A percentile compares a stretch with the other conserved stretches of the same genome.
Evolutionary conservation across 1,140 invertebrate genomes (phyloP).

Genomic region (Ooceraea biroi): DNA sequence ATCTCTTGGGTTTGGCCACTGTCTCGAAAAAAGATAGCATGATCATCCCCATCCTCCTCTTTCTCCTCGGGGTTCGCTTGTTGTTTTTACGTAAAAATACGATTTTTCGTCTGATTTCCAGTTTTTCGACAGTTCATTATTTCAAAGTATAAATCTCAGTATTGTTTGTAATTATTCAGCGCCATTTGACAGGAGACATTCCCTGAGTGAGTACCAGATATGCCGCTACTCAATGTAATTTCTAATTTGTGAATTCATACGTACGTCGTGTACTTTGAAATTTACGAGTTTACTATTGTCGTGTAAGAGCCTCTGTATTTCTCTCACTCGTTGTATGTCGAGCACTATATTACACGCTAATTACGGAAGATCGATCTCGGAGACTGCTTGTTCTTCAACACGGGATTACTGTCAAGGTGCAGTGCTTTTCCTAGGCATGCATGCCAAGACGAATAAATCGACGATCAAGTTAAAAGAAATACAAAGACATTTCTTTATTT

Average conservation of each 20-base stretch:
- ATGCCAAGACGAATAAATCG: not conserved
- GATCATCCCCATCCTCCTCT: constrained; percentile 47
- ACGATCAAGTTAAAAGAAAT: not conserved
- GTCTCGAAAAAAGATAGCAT: constrained; percentile 70
- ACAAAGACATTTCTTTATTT: not conserved
- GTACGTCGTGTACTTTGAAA: constrained; percentile 72
- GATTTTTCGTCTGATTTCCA: constrained; percentile 82
- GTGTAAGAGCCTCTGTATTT: constrained; percentile 55
- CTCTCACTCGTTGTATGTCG: constrained; percentile 84
- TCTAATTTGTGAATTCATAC: constrained; percentile 82
- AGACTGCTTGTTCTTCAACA: constrained; percentile 75
- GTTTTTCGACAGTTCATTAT: constrained; percentile 82
- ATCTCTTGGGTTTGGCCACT: constrained; percentile 41
- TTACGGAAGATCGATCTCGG: constrained; percentile 69
- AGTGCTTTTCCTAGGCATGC: constrained; percentile 7
- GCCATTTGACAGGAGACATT: constrained; percentile 86
- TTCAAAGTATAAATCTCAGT: constrained; percentile 86
- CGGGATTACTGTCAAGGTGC: constrained; percentile 26
- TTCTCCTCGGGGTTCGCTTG: constrained; percentile 37
- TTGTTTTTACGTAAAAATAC: constrained; percentile 55
- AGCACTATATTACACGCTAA: constrained; percentile 78
- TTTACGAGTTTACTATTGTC: constrained; percentile 50
- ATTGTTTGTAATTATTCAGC: constrained; percentile 86
- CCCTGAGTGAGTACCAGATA: constrained; percentile 86
- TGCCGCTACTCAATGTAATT: constrained; percentile 86